Base-by-base conservation (phyloP, 2,888 invertebrate genomes). In the Dysmachus trigonus region DNA sequence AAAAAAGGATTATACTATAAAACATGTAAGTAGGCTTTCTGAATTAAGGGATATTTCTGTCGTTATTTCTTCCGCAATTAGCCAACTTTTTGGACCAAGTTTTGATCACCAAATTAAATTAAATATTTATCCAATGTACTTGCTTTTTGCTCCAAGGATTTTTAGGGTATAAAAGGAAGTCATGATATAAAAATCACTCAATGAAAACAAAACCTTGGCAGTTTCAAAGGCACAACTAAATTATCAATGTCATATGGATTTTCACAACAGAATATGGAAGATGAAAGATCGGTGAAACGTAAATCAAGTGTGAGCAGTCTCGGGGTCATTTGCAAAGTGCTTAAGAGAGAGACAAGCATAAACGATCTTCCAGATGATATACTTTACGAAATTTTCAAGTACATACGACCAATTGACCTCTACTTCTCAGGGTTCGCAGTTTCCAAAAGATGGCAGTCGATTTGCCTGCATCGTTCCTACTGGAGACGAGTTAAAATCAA, bases 301-400 rank as follows among this genome's bases (percentile, higher is more conserved):
- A 86, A 86, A 86, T 84, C 85, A 31, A 47, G 73, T 85, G 22
- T 27, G 51, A 30, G 41, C 15, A 71, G 41, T 51, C 51, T 77
- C 51, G 22, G 13, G n/a, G 81, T 47, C 51, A 38, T 13, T 51
- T 62, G 53, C 41, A 79, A 86, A 81, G 30, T 85, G 41, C 13
- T 38, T 4, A 86, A 72, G 41, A 79, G 47, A 30, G 79, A 79
- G 53, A 85, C 53, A 30, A 79, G 18, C 22, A 85, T 85, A 31
- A 47, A 84, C 7, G 72, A 81, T 47, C 79, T 86, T 1, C 86
- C 86, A 8, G 86, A 86, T 38, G 86, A 86, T 27, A 85, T 86
- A n/a, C 85, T 86, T 71, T 86, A 79, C 53, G 86, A 86, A 73
- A 85, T 86, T 62, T 86, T 86, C 79, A 86, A 86, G 51, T 79